Base-by-base conservation (phyloP, 2,113 vertebrate genomes). In the Carassius auratus region DNA sequence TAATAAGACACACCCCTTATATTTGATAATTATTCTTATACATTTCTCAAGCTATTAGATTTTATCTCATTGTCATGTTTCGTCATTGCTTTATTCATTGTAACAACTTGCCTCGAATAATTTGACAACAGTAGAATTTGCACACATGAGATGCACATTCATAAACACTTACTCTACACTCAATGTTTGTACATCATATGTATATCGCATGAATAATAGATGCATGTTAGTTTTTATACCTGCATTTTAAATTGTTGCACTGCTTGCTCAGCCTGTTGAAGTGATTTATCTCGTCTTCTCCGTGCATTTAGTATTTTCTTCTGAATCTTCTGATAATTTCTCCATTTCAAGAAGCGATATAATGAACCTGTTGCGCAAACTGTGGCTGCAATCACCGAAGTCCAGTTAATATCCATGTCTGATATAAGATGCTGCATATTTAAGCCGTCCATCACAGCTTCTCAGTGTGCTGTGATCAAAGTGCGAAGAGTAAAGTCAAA, bases 241-340 rank as follows among this genome's bases (percentile, higher is more conserved):
- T 84, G 23, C 38, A 90, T 14, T 59, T 84, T 92, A 89, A 92
- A 93, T 14, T 59, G 79, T 0, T 68, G 71, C 36, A 95, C 91
- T 0, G 86, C 88, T 61, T 88, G 64, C 69, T 93, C 89, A 0
- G 93, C 92, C 13, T 64, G 87, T 69, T 85, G 76, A 33, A 95
- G 23, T 14, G 88, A 91, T 4, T 88, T 75, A 0, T 83, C 86
- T 84, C 93, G 89, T 33, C 89, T 87, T 0, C 26, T 33, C 52
- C 85, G 90, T 15, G 93, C 94, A 80, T 71, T 91, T 38, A 68
- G 81, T 13, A 93, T 91, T 88, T 92, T 92, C 0, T 61, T 86
- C 76, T 81, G 42, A 10, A 64, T 48, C 23, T 84, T 50, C 7
- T 26, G 42, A 2, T 36, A 71, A n/a, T 1, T 17, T 3, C 85